Percentiles rank a stretch among this genome's conserved stretches.
phyloP scores from a whole-genome alignment of 2,888 invertebrate genomes.

The Lordiphosa andalusiaca region DNA sequence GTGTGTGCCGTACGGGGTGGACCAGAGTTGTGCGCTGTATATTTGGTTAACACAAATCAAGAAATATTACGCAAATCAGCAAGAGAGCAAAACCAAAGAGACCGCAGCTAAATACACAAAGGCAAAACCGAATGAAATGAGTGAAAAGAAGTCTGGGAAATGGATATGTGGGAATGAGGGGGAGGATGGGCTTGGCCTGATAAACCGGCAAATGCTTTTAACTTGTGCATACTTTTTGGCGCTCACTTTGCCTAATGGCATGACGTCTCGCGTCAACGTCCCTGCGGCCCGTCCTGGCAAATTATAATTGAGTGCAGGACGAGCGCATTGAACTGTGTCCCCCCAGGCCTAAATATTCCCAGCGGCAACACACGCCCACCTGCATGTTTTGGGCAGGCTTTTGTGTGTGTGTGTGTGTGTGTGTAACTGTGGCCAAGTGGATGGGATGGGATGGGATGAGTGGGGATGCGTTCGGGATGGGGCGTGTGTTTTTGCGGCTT shows the following conservation, averaged over 20 bases:
- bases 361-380: not conserved
- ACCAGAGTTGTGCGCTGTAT: slow-evolving; percentile 5
- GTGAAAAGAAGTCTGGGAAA: slow-evolving; percentile 31
- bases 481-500: slow-evolving; percentile 14
- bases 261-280: slow-evolving; percentile 35
- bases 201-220: slow-evolving; percentile 64
- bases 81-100: slow-evolving; percentile 16
- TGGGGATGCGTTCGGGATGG: not conserved
- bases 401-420: not conserved
- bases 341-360: slow-evolving; percentile 3
- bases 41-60: slow-evolving; percentile 25
- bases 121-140: slow-evolving; percentile 37
- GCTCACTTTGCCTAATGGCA: slow-evolving; percentile 50
- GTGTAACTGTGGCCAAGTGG: slow-evolving; percentile 6
- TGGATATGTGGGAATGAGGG: slow-evolving; percentile 11
- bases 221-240: slow-evolving; percentile 63
- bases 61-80: slow-evolving; percentile 42
- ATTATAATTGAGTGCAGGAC: slow-evolving; percentile 69
- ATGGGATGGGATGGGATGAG: not conserved
- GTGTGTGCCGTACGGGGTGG: not conserved
- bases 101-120: slow-evolving; percentile 31
- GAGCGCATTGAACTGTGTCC: slow-evolving; percentile 65
- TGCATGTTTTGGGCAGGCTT: not conserved
- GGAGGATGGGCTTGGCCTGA: slow-evolving; percentile 21
- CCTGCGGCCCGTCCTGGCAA: slow-evolving; percentile 46